These are phyloP conservation scores for Steatocranus sp. DNA, from an alignment of 2,797 vertebrate species.

Conservation along the genomic window DNA sequence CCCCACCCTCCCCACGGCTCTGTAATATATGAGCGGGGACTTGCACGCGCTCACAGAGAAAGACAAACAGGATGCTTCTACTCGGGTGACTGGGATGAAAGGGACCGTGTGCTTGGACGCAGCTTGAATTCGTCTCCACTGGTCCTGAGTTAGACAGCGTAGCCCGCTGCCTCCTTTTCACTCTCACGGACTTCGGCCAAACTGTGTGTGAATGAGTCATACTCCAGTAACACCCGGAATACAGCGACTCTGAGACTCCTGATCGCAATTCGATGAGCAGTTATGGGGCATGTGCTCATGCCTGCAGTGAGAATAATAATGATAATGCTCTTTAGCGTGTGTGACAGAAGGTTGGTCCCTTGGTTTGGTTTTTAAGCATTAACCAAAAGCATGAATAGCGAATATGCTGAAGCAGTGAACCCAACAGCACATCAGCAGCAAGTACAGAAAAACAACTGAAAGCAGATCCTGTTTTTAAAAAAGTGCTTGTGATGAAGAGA, in stretches of 20 bases:
- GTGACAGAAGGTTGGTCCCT: slow-evolving; percentile 7
- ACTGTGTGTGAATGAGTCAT: slow-evolving; percentile 41
- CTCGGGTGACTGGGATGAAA: slow-evolving; percentile 60
- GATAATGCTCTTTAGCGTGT: slow-evolving; percentile 24
- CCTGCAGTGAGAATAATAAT: background rate
- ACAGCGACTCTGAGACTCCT: slow-evolving; percentile 30
- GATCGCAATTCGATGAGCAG: slow-evolving; percentile 11
- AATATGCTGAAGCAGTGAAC: background rate
- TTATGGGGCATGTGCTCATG: background rate
- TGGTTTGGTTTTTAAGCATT: background rate
- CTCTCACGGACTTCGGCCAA: background rate
- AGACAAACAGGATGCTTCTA: slow-evolving; percentile 69
- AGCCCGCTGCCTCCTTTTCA: background rate
- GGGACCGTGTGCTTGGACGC: slow-evolving; percentile 39
- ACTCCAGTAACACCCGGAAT: slow-evolving; percentile 16
- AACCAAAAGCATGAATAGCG: background rate
- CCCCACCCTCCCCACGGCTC: background rate
- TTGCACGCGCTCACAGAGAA: slow-evolving; percentile 39
- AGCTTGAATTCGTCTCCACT: slow-evolving; percentile 44
- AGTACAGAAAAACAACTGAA: background rate
- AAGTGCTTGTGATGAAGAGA: background rate
- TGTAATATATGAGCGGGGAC: slow-evolving; percentile 39
- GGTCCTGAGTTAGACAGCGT: background rate
- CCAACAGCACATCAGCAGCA: background rate
- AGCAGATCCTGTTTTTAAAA: background rate